Evolutionary conservation across 1,140 invertebrate genomes (phyloP), one percentile per base, ranked within the genome.

Genomic region (Hyles vespertilio): DNA sequence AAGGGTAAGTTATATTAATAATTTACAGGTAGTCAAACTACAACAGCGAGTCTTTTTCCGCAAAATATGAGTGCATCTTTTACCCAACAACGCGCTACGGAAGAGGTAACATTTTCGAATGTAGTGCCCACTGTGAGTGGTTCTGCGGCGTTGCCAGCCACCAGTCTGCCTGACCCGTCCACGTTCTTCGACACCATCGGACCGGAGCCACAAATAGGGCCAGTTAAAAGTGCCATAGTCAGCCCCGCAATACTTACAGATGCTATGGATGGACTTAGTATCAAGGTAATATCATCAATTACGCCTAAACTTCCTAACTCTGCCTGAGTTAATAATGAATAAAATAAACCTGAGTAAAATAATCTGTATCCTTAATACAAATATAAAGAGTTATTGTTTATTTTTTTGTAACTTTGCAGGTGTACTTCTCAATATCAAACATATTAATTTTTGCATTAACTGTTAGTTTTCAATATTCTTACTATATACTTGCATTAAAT

Each of bases 141-240:
- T 34, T 69, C 74, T 45, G 61, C 79, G 3, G 61, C 83, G 0
- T 56, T 88, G 10, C 81, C 82, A 22, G 79, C 84, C 0, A 59
- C 80, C 0, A 81, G 72, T 59, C 56, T 90, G 33, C 89, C 89
- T 3, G 87, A 89, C 69, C 89, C 89, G 0, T 87, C 87, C 0
- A 89, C 86, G 6, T 90, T 90, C 68, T 90, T 90, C 56, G 87
- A 90, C 53, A 89, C 80, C 36, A 89, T 90, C 40, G 87, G 84
- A 0, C 81, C 85, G 5, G 82, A 87, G 54, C 81, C 79, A 5
- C 74, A 69, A 46, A 78, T 87, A 22, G 73, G 69, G 7, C 44
- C 71, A 6, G 40, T 44, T 22, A 80, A 80, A 59, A 79, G 50
- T 58, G 64, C 45, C 44, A 67, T 74, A 10, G 55, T 65, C 6